Percentiles rank a stretch among this genome's conserved stretches.
Conservation (phyloP, 2,113 vertebrate genomes). For the Plecotus auritus region DNA sequence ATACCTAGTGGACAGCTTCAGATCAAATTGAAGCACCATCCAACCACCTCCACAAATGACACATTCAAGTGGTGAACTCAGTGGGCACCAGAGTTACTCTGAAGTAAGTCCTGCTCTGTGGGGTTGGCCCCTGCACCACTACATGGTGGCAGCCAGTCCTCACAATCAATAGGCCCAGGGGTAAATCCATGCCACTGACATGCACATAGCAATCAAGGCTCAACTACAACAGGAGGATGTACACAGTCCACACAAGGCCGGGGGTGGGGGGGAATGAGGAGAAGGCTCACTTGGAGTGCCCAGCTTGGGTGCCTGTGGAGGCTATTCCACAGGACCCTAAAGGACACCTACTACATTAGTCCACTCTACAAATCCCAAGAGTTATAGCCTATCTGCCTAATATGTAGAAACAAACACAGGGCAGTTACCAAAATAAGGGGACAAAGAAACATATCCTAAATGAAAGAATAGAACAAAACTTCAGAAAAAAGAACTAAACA, state of each 20-base stretch:
- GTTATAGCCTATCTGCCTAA: not conserved
- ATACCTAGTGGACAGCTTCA: not conserved
- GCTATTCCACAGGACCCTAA: not conserved
- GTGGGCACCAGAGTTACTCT: not conserved
- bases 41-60: not conserved
- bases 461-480: not conserved
- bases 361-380: not conserved
- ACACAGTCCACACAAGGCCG: not conserved
- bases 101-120: not conserved
- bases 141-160: not conserved
- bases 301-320: not conserved
- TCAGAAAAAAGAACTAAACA: not conserved
- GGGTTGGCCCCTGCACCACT: not conserved
- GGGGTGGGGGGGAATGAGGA: not conserved
- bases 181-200: not conserved
- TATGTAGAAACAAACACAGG: not conserved
- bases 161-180: not conserved
- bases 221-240: not conserved
- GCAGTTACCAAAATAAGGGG: not conserved
- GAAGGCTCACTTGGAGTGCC: not conserved
- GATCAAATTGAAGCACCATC: not conserved
- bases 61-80: not conserved
- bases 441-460: not conserved
- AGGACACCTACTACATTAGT: not conserved
- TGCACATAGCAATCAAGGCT: not conserved